Conservation (phyloP, 2,113 vertebrate genomes). For the Corythoichthys haematopterus region DNA sequence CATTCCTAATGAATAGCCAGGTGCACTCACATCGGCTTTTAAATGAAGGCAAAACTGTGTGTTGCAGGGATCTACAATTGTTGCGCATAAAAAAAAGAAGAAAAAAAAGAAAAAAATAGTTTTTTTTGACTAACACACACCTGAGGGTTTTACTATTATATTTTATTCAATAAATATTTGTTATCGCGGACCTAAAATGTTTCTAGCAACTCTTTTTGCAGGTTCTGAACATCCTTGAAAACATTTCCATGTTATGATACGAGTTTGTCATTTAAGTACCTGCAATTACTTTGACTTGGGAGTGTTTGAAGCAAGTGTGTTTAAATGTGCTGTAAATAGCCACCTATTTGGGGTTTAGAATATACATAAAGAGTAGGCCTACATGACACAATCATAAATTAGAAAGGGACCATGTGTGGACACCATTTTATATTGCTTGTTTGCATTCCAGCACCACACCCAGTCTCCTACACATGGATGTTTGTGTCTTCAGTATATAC, state of each 20-base stretch:
- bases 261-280: too few relatives aligned
- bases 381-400: neutral
- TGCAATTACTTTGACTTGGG: too few relatives aligned
- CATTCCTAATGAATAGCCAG: neutral
- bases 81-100: neutral
- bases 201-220: too few relatives aligned
- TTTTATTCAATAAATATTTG: neutral
- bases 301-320: too few relatives aligned
- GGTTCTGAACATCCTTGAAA: too few relatives aligned
- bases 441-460: neutral
- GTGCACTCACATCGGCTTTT: neutral
- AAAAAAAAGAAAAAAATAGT: neutral
- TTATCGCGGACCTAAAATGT: neutral
- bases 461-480: neutral
- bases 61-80: neutral
- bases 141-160: neutral
- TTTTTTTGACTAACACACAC: too few relatives aligned
- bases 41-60: neutral
- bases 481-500: neutral
- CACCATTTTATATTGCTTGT: neutral
- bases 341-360: neutral
- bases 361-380: neutral
- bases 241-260: too few relatives aligned
- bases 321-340: neutral
- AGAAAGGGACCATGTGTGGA: neutral